Evolutionary conservation across 2,888 invertebrate genomes (phyloP).

Genomic region (Oscheius sp.): DNA sequence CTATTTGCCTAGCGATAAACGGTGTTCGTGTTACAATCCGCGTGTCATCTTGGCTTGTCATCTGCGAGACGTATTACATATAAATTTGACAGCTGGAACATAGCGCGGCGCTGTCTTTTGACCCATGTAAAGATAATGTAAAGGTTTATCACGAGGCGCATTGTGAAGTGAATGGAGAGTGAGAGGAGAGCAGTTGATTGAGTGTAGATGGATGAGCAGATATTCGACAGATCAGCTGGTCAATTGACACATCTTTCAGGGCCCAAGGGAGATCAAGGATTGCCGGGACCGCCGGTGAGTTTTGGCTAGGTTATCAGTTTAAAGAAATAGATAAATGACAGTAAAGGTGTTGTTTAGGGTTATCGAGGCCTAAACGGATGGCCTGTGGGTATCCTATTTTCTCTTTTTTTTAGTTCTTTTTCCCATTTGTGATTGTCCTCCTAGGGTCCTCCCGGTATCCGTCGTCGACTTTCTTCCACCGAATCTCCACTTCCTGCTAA

Average conservation of each 20-base stretch:
- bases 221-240: not conserved
- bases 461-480: slow-evolving; percentile 31
- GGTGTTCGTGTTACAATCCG: slow-evolving; percentile 10
- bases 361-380: slow-evolving; percentile 30
- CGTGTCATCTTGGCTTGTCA: not conserved
- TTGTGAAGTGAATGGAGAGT: slow-evolving; percentile 1
- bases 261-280: slow-evolving; percentile 58
- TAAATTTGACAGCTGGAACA: slow-evolving; percentile 9
- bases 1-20: slow-evolving; percentile 5
- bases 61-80: slow-evolving; percentile 21
- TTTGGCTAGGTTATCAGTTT: too few species aligned
- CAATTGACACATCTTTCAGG: slow-evolving; percentile 49
- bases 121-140: too few species aligned
- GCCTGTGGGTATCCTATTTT: slow-evolving; percentile 28
- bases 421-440: slow-evolving; percentile 30
- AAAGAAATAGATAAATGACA: not conserved
- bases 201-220: slow-evolving; percentile 26
- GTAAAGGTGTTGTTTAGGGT: slow-evolving; percentile 23
- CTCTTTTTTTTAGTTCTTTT: slow-evolving; percentile 6
- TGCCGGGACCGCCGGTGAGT: slow-evolving; percentile 60
- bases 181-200: slow-evolving; percentile 9
- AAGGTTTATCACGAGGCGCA: too few species aligned
- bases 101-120: not conserved
- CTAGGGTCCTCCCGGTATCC: slow-evolving; percentile 48
- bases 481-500: not conserved